Conservation (phyloP, 1,140 invertebrate genomes). For the Magallana gigas region DNA sequence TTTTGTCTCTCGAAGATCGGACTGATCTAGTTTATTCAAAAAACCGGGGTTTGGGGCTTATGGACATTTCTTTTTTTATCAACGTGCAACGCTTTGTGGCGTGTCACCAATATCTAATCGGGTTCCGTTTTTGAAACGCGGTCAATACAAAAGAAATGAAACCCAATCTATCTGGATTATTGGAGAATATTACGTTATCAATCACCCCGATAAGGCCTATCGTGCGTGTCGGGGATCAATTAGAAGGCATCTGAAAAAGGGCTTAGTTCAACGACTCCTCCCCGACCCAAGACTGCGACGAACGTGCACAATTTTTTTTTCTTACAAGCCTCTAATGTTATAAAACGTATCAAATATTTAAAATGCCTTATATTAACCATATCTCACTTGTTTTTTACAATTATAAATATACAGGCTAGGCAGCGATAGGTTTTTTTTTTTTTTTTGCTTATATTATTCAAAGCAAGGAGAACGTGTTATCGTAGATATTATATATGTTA, state of each 20-base stretch:
- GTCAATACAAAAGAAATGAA: conserved; percentile 34
- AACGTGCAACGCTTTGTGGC: conserved; percentile 8
- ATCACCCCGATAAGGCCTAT: conserved; percentile 27
- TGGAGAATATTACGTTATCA: conserved; percentile 33
- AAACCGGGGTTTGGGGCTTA: not conserved
- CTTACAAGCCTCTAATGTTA: not conserved
- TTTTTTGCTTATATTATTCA: not conserved
- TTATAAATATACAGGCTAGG: not conserved
- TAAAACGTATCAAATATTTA: not conserved
- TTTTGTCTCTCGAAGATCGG: not conserved
- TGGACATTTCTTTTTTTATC: conserved; percentile 3
- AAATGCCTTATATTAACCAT: too few species aligned
- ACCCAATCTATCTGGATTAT: conserved; percentile 36
- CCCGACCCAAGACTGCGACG: not conserved
- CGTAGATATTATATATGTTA: not conserved
- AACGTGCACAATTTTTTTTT: not conserved
- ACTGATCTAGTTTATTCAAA: not conserved
- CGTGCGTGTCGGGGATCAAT: conserved; percentile 35
- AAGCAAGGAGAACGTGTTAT: not conserved
- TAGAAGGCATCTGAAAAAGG: conserved; percentile 27
- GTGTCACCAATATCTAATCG: conserved; percentile 28
- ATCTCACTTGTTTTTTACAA: not conserved
- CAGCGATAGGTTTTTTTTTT: not conserved
- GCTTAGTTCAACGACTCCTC: conserved; percentile 1
- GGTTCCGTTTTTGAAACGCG: conserved; percentile 34